phyloP scores from a whole-genome alignment of 2,113 vertebrate species.

The Silurus glanis region DNA sequence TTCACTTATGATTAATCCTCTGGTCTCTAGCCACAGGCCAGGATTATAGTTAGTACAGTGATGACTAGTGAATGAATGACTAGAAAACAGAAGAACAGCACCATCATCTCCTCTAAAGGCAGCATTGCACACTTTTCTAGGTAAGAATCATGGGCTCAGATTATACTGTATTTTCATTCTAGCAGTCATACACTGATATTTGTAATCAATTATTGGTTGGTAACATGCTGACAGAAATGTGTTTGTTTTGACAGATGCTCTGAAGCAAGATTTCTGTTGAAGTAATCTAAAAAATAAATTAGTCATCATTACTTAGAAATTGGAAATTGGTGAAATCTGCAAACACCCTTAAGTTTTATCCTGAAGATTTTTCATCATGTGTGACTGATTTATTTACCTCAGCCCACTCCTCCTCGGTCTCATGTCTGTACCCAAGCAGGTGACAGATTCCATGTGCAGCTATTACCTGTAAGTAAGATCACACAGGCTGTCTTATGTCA shows the following conservation, averaged over 20 bases:
- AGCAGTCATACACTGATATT: not conserved
- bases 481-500: not conserved
- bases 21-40: not conserved
- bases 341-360: not conserved
- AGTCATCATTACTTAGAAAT: not conserved
- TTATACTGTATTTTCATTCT: not conserved
- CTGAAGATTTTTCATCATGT: not conserved
- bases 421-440: slow-evolving; percentile 85
- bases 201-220: too few relatives aligned
- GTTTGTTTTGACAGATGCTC: not conserved
- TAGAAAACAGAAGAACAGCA: not conserved
- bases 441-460: slow-evolving; percentile 89
- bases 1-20: not conserved
- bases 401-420: slow-evolving; percentile 76
- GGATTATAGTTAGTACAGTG: not conserved
- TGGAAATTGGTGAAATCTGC: not conserved
- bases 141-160: not conserved
- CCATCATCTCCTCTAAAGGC: not conserved
- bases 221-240: not conserved
- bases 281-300: not conserved
- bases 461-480: slow-evolving; percentile 71
- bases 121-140: not conserved
- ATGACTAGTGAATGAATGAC: not conserved
- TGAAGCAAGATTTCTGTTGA: not conserved
- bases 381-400: slow-evolving; percentile 70